phyloP scores from a whole-genome alignment of 2,888 invertebrate species.

The Xestia sexstrigata region DNA sequence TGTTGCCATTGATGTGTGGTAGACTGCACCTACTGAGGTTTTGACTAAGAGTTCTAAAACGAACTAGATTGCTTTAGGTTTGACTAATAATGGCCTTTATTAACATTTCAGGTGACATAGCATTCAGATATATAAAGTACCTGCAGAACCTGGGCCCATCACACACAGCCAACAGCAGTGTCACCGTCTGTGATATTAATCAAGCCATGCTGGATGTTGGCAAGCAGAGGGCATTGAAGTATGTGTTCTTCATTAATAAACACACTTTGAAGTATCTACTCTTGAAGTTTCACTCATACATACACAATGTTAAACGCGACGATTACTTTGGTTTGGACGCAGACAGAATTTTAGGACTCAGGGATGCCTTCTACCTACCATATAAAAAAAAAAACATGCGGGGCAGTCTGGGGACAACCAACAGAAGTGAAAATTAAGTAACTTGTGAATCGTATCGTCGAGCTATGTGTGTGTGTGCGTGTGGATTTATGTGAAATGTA shows the following conservation, averaged over 20 bases:
- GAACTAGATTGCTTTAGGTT: background rate
- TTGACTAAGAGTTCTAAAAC: background rate
- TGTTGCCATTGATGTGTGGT: background rate
- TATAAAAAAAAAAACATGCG: too few relatives aligned
- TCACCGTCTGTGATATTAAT: slow-evolving; percentile 97
- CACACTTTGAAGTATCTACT: background rate
- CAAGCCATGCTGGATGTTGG: slow-evolving; percentile 98
- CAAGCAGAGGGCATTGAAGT: slow-evolving; percentile 92
- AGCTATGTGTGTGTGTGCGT: too few relatives aligned
- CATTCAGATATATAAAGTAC: slow-evolving; percentile 96
- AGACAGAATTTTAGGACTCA: background rate
- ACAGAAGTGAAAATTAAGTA: too few relatives aligned
- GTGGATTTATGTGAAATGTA: too few relatives aligned
- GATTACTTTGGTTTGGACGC: background rate
- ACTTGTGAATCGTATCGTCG: too few relatives aligned
- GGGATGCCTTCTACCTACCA: too few relatives aligned
- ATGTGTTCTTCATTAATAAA: slow-evolving; percentile 63
- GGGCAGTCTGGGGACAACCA: too few relatives aligned
- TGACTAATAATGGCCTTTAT: background rate
- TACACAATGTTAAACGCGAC: background rate
- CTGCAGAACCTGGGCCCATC: slow-evolving; percentile 86
- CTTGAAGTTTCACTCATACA: background rate
- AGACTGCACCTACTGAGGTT: too few relatives aligned
- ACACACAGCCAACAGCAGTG: slow-evolving; percentile 89
- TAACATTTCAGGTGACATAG: slow-evolving; percentile 94